Percentiles rank a stretch among this genome's conserved stretches.
These are phyloP conservation scores for Thumatha senex DNA, from an alignment of 2,888 invertebrate species.

Conservation along the genomic window DNA sequence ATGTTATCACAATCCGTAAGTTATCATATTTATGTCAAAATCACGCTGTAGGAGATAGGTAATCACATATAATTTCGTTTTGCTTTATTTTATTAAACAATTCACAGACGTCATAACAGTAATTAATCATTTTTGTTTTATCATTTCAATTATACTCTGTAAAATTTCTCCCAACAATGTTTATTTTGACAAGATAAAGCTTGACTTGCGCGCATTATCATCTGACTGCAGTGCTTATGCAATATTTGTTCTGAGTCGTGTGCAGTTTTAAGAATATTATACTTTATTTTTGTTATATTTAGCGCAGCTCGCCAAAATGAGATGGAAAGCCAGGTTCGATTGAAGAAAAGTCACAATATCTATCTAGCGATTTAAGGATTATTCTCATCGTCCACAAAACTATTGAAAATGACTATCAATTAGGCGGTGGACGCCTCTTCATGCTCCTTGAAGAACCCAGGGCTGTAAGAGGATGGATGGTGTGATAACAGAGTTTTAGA, in stretches of 20 bases:
- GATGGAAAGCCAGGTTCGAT: no score
- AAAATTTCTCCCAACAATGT: background rate
- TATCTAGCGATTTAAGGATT: no score
- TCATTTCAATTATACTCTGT: background rate
- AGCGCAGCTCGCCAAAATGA: no score
- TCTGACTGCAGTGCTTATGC: background rate
- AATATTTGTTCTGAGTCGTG: background rate
- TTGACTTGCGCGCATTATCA: background rate
- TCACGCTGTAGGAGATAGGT: background rate
- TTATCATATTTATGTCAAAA: background rate
- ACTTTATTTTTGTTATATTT: background rate
- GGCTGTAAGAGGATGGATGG: no score
- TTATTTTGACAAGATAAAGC: background rate
- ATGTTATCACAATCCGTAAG: background rate
- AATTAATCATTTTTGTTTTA: background rate
- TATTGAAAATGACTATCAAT: no score
- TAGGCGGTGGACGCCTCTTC: no score
- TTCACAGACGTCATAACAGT: background rate
- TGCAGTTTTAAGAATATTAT: background rate
- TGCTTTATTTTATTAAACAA: background rate
- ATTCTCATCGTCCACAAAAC: no score
- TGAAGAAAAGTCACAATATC: no score
- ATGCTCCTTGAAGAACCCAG: no score
- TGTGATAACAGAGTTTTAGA: no score
- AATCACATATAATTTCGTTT: slow-evolving; percentile 13